These are phyloP conservation scores for Phaethon lepturus DNA, from an alignment of 2,113 vertebrate species.

Conservation along the genomic window DNA sequence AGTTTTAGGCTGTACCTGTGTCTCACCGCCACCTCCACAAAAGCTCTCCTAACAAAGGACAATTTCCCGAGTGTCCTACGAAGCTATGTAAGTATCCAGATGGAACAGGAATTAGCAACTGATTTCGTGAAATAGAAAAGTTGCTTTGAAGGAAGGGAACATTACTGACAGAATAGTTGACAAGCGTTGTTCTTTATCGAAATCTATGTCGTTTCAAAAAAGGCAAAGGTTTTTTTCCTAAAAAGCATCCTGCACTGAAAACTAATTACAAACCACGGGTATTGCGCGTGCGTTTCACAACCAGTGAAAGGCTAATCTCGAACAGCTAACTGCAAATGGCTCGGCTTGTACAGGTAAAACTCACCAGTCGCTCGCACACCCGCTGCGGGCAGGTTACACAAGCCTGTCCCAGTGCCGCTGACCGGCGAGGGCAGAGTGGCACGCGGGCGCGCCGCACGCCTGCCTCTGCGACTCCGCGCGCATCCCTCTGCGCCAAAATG, in stretches of 20 bases:
- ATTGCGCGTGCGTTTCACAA: neutral
- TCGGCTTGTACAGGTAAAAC: neutral
- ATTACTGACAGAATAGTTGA: neutral
- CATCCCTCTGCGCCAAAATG: neutral
- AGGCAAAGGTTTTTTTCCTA: neutral
- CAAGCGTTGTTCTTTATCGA: neutral
- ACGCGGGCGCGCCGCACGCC: rapidly evolving
- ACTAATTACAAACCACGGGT: neutral
- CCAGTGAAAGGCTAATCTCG: neutral
- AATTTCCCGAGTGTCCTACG: neutral
- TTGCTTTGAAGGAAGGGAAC: neutral
- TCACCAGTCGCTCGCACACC: rapidly evolving
- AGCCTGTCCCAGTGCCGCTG: neutral
- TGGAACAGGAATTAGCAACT: neutral
- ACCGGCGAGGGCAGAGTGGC: rapidly evolving
- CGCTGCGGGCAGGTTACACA: too few species aligned
- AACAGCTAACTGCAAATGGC: neutral
- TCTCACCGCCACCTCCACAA: neutral
- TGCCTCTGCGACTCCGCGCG: neutral
- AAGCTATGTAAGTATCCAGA: neutral
- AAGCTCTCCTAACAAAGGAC: neutral
- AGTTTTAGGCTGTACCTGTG: neutral
- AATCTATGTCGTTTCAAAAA: neutral
- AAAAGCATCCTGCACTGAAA: neutral
- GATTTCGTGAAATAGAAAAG: neutral